Evolutionary conservation across 1,140 invertebrate genomes (phyloP).

Genomic region (Bombus difficillimus): DNA sequence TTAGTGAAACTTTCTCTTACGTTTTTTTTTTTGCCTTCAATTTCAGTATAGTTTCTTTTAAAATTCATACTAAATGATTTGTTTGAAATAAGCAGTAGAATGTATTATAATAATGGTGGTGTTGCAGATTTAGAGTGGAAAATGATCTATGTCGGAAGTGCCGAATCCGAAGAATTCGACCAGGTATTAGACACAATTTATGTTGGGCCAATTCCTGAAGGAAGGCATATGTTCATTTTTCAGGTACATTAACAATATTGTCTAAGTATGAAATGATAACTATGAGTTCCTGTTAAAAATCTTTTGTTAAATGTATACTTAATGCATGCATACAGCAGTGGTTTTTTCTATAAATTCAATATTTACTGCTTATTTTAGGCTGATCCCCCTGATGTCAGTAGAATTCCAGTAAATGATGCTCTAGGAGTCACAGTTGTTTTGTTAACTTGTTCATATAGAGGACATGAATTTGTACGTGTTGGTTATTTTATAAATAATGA

Average conservation of each 20-base stretch:
- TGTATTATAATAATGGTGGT: constrained; percentile 37
- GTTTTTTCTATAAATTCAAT: not conserved
- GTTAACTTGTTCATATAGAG: constrained; percentile 96
- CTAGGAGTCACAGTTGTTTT: constrained; percentile 98
- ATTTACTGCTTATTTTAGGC: constrained; percentile 86
- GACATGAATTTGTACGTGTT: constrained; percentile 97
- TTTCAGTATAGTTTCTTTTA: not conserved
- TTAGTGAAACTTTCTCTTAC: not conserved
- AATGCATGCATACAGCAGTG: not conserved
- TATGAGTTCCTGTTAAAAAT: not conserved
- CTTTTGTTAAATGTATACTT: not conserved
- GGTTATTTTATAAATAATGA: constrained; percentile 99
- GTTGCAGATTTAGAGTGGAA: constrained; percentile 98
- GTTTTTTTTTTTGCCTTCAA: too few species aligned
- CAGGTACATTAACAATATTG: constrained; percentile 84
- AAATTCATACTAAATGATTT: not conserved
- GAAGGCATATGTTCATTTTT: constrained; percentile 98
- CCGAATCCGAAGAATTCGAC: constrained; percentile 98
- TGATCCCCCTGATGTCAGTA: constrained; percentile 95
- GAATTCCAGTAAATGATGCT: constrained; percentile 97
- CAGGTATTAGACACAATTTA: constrained; percentile 97
- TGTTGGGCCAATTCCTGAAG: constrained; percentile 98
- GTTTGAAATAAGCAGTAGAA: not conserved
- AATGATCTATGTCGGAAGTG: constrained; percentile 99
- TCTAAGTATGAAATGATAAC: not conserved